phyloP scores from a whole-genome alignment of 1,140 invertebrate species.

The Kradibia gibbosae region DNA sequence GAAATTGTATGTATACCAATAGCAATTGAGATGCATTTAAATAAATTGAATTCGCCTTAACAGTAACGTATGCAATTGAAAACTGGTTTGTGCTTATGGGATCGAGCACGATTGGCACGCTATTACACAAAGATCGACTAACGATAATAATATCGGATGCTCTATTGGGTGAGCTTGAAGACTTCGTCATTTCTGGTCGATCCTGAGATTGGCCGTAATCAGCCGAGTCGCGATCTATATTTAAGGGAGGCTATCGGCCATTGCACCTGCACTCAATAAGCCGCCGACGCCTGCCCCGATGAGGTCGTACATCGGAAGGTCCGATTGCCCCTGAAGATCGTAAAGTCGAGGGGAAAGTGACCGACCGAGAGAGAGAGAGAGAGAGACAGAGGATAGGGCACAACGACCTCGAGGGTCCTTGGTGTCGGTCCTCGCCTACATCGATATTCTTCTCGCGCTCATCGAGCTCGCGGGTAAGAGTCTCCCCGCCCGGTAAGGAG shows the following conservation, averaged over 20 bases:
- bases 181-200: no score
- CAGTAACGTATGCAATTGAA: neutral
- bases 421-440: neutral
- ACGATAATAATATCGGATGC: no score
- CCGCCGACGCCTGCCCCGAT: neutral
- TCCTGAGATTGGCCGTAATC: no score
- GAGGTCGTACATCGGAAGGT: neutral
- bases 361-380: neutral
- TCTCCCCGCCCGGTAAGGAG: neutral
- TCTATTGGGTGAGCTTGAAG: no score
- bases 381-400: neutral
- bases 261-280: no score
- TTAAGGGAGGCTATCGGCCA: no score
- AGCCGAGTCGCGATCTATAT: no score
- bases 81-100: slow-evolving; percentile 2
- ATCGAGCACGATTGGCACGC: no score
- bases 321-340: neutral
- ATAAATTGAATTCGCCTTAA: neutral
- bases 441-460: neutral
- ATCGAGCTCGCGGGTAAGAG: slow-evolving; percentile 3
- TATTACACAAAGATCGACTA: no score
- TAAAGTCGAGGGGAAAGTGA: slow-evolving; percentile 53
- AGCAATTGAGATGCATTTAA: no score
- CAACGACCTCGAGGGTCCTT: neutral
- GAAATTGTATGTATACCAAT: no score